These are phyloP conservation scores for Lytechinus pictus DNA, from an alignment of 35 echinoderm and acorn worm genomes.

Conservation along the genomic window DNA sequence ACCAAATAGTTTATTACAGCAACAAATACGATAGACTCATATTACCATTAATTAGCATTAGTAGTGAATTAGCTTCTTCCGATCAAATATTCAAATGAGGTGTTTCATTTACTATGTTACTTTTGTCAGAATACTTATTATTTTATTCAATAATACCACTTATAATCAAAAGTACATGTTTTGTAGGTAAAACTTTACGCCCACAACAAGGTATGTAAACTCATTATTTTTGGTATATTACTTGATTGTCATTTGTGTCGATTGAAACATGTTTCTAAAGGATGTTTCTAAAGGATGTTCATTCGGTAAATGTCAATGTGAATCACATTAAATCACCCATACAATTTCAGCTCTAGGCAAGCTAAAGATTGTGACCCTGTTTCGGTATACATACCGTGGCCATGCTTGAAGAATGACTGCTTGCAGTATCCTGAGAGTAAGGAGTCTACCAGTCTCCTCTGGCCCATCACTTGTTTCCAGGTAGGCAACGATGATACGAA, in stretches of 20 bases:
- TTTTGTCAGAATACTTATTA: not conserved
- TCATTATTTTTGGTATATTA: too few relatives aligned
- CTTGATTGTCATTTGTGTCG: too few relatives aligned
- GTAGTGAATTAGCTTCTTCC: not conserved
- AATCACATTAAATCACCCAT: too few relatives aligned
- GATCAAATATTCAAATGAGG: not conserved
- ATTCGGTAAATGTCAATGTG: too few relatives aligned
- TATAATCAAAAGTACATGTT: too few relatives aligned
- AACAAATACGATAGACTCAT: not conserved
- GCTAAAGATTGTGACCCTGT: not conserved
- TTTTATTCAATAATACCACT: not conserved
- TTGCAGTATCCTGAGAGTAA: slow-evolving; percentile 60
- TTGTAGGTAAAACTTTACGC: too few relatives aligned
- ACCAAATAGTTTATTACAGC: not conserved
- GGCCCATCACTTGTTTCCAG: slow-evolving; percentile 77
- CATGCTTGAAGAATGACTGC: slow-evolving; percentile 75
- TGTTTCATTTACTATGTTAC: not conserved
- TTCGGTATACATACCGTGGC: slow-evolving; percentile 68
- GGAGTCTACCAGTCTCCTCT: slow-evolving; percentile 68
- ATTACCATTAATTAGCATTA: not conserved
- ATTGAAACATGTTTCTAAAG: too few relatives aligned
- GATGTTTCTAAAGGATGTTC: too few relatives aligned
- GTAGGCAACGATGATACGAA: slow-evolving; percentile 72
- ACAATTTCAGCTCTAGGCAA: not conserved
- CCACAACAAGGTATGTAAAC: too few relatives aligned